Percentiles rank a stretch among this genome's conserved stretches.
Evolutionary conservation across 2,888 invertebrate species (phyloP).

Genomic region (Caenorhabditis sp.): DNA sequence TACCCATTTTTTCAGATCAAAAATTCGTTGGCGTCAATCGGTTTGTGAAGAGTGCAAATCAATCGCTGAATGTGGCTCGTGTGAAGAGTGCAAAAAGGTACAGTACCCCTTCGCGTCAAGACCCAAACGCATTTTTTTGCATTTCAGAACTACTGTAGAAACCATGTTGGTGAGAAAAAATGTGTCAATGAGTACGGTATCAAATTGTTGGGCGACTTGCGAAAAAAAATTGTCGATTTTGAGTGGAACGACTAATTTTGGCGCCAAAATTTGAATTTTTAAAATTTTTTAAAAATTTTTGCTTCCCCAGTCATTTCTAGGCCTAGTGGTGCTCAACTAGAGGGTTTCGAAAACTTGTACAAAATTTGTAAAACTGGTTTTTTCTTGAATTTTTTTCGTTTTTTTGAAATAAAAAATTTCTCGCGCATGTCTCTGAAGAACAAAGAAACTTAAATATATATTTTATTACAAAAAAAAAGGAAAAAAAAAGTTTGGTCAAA

Average conservation of each 20-base stretch:
- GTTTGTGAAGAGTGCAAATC: conserved; percentile 57
- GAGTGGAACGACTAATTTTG: conserved; percentile 53
- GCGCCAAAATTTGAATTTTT: too few relatives aligned
- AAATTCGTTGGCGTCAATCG: conserved; percentile 52
- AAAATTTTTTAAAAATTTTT: too few relatives aligned
- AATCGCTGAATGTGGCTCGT: conserved; percentile 54
- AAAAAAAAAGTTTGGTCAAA: not conserved
- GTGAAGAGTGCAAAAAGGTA: conserved; percentile 62
- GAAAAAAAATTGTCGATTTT: conserved; percentile 57
- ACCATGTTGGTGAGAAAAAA: conserved; percentile 47
- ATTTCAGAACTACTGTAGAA: conserved; percentile 53
- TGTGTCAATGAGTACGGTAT: conserved; percentile 58
- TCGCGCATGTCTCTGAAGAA: not conserved
- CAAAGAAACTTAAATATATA: not conserved
- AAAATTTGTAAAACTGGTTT: not conserved
- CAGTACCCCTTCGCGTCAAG: not conserved
- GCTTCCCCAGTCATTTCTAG: not conserved
- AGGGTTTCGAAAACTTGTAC: not conserved
- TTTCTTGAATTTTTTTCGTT: not conserved
- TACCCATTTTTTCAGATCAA: conserved; percentile 32
- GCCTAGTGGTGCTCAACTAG: not conserved
- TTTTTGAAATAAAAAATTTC: not conserved
- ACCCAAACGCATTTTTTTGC: not conserved
- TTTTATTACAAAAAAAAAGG: not conserved
- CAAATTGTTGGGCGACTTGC: conserved; percentile 47